A percentile compares a stretch with the other conserved stretches of the same genome.
Evolutionary conservation across 1,140 invertebrate species (phyloP).

Genomic region (Tetramorium parvispinum): DNA sequence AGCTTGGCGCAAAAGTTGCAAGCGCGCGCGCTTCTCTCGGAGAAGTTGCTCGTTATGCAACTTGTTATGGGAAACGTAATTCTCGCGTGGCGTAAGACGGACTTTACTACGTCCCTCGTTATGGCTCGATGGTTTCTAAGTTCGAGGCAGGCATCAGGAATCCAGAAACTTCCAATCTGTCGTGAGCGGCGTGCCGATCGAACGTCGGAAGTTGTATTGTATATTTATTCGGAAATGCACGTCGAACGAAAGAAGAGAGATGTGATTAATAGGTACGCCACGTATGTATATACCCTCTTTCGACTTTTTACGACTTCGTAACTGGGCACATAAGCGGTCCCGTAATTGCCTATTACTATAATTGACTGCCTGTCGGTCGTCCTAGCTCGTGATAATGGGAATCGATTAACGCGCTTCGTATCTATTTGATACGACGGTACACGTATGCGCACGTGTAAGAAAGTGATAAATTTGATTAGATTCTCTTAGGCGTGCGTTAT

Average conservation of each 20-base stretch:
- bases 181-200: neutral
- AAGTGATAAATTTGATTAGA: slow-evolving; percentile 44
- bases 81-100: neutral
- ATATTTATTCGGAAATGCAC: neutral
- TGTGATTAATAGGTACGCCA: slow-evolving; percentile 5
- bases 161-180: slow-evolving; percentile 10
- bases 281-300: neutral
- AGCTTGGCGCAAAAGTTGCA: slow-evolving; percentile 18
- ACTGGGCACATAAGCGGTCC: slow-evolving; percentile 10
- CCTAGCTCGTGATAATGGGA: slow-evolving; percentile 52
- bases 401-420: slow-evolving; percentile 52
- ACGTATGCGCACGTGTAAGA: slow-evolving; percentile 42
- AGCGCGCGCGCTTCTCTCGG: neutral
- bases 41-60: slow-evolving; percentile 42
- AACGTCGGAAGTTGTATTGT: slow-evolving; percentile 23
- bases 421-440: slow-evolving; percentile 44
- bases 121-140: neutral
- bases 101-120: slow-evolving; percentile 30
- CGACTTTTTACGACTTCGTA: slow-evolving; percentile 38
- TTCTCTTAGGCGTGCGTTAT: neutral
- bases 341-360: slow-evolving; percentile 62
- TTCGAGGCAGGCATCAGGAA: neutral
- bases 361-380: slow-evolving; percentile 50
- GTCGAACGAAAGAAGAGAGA: neutral
- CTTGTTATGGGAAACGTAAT: slow-evolving; percentile 47